A percentile compares a stretch with the other conserved stretches of the same genome.
Conservation (phyloP, 2,113 vertebrate species). For the Etheostoma cragini region DNA sequence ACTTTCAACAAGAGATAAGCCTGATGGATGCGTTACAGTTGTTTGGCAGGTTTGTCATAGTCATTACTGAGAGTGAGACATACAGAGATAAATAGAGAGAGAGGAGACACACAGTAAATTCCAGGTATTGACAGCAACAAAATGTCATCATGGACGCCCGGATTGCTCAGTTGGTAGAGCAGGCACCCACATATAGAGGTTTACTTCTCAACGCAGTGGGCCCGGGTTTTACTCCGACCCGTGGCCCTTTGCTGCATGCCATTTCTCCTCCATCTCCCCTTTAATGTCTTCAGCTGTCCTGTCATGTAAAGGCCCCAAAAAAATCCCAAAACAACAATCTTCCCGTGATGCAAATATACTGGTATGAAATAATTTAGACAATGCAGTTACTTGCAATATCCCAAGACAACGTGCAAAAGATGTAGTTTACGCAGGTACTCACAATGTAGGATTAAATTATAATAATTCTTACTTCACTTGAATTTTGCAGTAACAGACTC, state of each 20-base stretch:
- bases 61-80: constrained; percentile 38
- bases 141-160: background rate
- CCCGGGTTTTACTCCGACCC: too few species aligned
- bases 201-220: too few species aligned
- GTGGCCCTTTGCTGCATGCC: too few species aligned
- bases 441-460: background rate
- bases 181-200: too few species aligned
- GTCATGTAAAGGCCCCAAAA: too few species aligned
- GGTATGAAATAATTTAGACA: background rate
- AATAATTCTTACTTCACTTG: background rate
- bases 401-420: background rate
- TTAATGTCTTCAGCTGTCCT: too few species aligned
- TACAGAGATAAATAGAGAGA: constrained; percentile 2
- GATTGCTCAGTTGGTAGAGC: too few species aligned
- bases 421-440: too few species aligned
- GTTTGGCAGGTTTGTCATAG: constrained; percentile 65
- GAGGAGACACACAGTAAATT: background rate
- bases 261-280: too few species aligned
- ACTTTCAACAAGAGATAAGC: constrained; percentile 68
- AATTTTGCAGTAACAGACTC: background rate
- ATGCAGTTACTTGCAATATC: background rate
- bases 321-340: too few species aligned
- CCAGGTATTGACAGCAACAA: constrained; percentile 31
- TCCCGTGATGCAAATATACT: background rate
- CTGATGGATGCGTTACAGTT: constrained; percentile 58